Evolutionary conservation across 2,888 invertebrate genomes (phyloP).

Genomic region (Mythimna impura): DNA sequence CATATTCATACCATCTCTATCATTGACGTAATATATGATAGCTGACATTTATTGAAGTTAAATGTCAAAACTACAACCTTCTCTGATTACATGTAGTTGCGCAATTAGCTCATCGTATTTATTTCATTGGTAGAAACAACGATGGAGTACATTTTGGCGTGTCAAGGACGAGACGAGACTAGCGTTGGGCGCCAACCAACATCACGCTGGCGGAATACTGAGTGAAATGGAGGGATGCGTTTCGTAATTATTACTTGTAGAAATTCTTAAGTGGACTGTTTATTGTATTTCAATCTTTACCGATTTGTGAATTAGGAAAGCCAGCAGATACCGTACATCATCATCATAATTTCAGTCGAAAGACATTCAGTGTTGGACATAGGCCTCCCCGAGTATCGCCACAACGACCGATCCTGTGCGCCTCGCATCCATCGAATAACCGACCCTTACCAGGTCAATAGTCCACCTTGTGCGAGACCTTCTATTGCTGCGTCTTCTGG

Average conservation of each 20-base stretch:
- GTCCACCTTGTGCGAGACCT: no score
- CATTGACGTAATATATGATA: neutral
- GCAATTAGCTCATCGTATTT: conserved; percentile 36
- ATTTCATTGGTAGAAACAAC: conserved; percentile 18
- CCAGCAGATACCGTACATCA: no score
- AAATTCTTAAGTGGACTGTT: neutral
- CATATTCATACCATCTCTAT: neutral
- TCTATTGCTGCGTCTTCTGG: no score
- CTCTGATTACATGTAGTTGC: conserved; percentile 17
- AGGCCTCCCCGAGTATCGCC: no score
- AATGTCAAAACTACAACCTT: conserved; percentile 16
- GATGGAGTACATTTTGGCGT: conserved; percentile 23
- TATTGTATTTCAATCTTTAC: neutral
- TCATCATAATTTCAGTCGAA: no score
- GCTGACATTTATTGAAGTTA: neutral
- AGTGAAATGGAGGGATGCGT: conserved; percentile 25
- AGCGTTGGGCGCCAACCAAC: conserved; percentile 49
- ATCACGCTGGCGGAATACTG: conserved; percentile 34
- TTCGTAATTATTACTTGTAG: conserved; percentile 17
- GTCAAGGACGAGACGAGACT: conserved; percentile 45
- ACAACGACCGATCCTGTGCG: no score
- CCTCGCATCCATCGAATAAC: no score
- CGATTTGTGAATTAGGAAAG: no score
- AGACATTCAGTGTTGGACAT: no score
- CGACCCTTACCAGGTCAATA: no score